These are phyloP conservation scores for Temnothorax rugatulus DNA, from an alignment of 2,888 invertebrate species.

Conservation along the genomic window DNA sequence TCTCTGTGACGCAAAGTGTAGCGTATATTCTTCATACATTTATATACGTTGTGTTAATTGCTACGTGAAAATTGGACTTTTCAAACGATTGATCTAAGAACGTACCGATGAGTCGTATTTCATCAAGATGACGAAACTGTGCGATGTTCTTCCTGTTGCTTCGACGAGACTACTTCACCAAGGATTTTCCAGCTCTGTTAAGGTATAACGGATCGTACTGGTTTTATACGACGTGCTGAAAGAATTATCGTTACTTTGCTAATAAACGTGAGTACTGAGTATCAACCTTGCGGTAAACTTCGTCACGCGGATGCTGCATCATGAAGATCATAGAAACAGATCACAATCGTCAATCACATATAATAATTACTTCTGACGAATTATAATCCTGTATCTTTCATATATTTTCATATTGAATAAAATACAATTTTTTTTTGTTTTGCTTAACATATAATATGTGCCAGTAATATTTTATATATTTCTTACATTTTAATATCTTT, in stretches of 20 bases:
- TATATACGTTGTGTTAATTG: slow-evolving; percentile 26
- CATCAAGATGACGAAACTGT: slow-evolving; percentile 17
- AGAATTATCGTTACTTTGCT: slow-evolving; percentile 75
- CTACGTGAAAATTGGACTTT: slow-evolving; percentile 29
- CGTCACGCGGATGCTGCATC: slow-evolving; percentile 23
- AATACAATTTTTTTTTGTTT: background rate
- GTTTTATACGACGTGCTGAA: slow-evolving; percentile 75
- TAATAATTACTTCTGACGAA: background rate
- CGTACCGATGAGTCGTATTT: slow-evolving; percentile 32
- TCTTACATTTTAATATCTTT: background rate
- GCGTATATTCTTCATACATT: background rate
- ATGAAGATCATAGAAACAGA: background rate
- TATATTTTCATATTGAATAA: background rate
- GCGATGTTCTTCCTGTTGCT: slow-evolving; percentile 23
- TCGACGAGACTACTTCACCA: slow-evolving; percentile 54
- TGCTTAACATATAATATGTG: background rate
- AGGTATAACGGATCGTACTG: slow-evolving; percentile 72
- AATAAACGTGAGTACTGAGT: slow-evolving; percentile 74
- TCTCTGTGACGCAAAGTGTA: background rate
- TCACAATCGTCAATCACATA: background rate
- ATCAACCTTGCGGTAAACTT: slow-evolving; percentile 73
- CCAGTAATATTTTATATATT: background rate
- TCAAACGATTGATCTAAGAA: slow-evolving; percentile 17
- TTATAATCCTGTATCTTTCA: slow-evolving; percentile 12
- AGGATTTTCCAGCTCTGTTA: slow-evolving; percentile 70